phyloP scores from a whole-genome alignment of 1,140 invertebrate genomes.

The Drosophila simulans region DNA sequence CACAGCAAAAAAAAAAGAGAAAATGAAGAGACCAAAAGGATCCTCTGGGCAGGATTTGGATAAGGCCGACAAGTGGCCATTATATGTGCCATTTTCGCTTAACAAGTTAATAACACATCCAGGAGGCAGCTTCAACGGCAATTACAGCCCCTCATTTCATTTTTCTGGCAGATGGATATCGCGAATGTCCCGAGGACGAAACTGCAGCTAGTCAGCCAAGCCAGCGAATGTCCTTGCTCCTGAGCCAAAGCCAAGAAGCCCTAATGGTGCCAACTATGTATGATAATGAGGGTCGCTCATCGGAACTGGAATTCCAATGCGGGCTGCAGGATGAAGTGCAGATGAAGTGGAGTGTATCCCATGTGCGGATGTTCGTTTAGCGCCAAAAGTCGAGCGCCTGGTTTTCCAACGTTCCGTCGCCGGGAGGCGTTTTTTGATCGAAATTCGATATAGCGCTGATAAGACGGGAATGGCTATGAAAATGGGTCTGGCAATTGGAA shows the following conservation, averaged over 20 bases:
- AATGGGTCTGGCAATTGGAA: constrained; percentile 2
- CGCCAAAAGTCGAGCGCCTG: constrained; percentile 71
- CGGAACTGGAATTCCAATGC: constrained; percentile 26
- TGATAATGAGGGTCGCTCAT: constrained; percentile 80
- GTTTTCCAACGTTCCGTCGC: constrained; percentile 46
- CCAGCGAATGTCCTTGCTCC: constrained; percentile 63
- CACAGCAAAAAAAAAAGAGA: not conserved
- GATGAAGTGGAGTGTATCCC: not conserved
- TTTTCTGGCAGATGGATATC: constrained; percentile 67
- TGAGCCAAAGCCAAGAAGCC: constrained; percentile 55
- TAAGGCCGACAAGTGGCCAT: constrained; percentile 39
- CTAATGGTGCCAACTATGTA: constrained; percentile 77
- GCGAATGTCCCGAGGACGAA: constrained; percentile 12
- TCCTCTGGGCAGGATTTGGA: constrained; percentile 36
- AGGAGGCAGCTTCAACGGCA: constrained; percentile 60
- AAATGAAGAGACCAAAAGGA: not conserved
- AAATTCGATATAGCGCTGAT: constrained; percentile 84
- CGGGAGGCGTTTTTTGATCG: constrained; percentile 76
- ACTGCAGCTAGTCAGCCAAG: constrained; percentile 25
- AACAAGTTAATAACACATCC: constrained; percentile 76
- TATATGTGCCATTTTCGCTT: constrained; percentile 61
- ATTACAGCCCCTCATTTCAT: constrained; percentile 56
- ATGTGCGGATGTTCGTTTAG: constrained; percentile 58
- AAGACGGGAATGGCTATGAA: constrained; percentile 40
- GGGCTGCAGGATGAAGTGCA: constrained; percentile 50